Evolutionary conservation across 2,797 vertebrate species (phyloP), one percentile per base, ranked within the genome.

Genomic region (Eutrigla gurnardus): DNA sequence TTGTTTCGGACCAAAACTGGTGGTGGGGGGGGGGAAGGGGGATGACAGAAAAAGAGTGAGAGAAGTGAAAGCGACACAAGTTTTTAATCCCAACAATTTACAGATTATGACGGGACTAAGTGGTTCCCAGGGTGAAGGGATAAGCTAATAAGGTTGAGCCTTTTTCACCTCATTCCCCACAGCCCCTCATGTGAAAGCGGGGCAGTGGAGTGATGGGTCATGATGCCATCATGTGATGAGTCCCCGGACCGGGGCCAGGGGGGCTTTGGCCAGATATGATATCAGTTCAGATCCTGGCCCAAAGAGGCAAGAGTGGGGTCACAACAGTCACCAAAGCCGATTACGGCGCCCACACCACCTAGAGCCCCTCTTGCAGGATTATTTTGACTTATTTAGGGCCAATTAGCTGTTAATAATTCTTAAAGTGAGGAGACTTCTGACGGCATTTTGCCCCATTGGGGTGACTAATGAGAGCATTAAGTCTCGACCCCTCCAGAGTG

Each of bases 391-490:
- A 92, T 92, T 89, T 93, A 65, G 87, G 88, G 75, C 88, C 88
- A 94, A 93, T 94, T 94, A 95, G 82, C 88, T 90, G 89, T 92
- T 92, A 93, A 93, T 93, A 93, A 92, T 92, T 91, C 88, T 86
- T 84, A 86, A 94, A 90, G 92, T 83, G 45, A 91, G 86, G 81
- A 85, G 83, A 91, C 86, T 83, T 86, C 81, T 92, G 65, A 86
- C 76, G 84, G 89, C 91, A 91, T 93, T 89, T 91, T 81, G 71
- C 82, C 70, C 74, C 86, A 89, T 93, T 92, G 88, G 87, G 87
- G 79, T 58, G 45, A 70, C 73, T 95, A 95, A 96, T 95, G 88
- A 96, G 93, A 80, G 83, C 75, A 66, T 65, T 84, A 92, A 91
- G 78, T 74, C 65, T 65, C 46, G 74, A 87, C 63, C 79, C 36